These are phyloP conservation scores for Himalopsyche kuldschensis DNA, from an alignment of 2,888 invertebrate species.

Conservation along the genomic window DNA sequence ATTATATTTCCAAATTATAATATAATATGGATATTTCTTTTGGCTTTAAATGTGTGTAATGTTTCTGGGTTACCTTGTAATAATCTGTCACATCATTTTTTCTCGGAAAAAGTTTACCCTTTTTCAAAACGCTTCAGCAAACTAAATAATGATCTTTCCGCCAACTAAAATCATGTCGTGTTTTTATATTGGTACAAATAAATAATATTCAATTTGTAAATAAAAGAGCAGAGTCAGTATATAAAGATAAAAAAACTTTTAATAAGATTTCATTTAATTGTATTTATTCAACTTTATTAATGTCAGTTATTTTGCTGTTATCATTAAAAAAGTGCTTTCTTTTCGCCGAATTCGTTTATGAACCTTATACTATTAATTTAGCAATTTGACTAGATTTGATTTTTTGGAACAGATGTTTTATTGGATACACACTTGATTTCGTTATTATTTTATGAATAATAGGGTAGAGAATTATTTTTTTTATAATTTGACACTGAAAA, in stretches of 20 bases:
- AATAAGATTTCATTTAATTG: background rate
- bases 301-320: background rate
- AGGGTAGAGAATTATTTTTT: too few species aligned
- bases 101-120: background rate
- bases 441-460: too few species aligned
- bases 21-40: too few species aligned
- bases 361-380: too few species aligned
- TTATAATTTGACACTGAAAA: too few species aligned
- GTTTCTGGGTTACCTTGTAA: background rate
- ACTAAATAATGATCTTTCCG: background rate
- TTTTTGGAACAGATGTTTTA: too few species aligned
- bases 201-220: background rate
- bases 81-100: background rate
- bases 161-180: background rate
- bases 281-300: background rate
- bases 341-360: too few species aligned
- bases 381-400: too few species aligned
- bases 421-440: too few species aligned
- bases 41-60: background rate
- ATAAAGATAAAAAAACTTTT: background rate
- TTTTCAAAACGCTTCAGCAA: background rate
- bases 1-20: too few species aligned
- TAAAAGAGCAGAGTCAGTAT: background rate
- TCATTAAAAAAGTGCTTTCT: background rate
- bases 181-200: background rate